Conservation (phyloP, 2,113 vertebrate genomes). For the Microcebus lehilahytsara region DNA sequence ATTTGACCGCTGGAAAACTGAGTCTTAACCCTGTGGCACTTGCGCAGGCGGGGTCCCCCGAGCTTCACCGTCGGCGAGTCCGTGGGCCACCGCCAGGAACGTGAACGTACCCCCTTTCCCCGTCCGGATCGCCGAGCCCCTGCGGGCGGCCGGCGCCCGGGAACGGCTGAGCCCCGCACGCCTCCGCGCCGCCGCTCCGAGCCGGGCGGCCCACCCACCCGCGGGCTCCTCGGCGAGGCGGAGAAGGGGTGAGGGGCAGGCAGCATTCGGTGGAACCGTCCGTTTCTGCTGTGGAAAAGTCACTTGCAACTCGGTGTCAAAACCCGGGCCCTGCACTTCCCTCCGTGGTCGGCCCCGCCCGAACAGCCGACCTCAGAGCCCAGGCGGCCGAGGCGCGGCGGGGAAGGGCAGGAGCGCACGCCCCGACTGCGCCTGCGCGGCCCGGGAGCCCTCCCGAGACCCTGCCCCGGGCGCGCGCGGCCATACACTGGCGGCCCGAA, state of each 20-base stretch:
- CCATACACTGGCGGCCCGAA: not conserved
- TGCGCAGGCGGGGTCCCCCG: not conserved
- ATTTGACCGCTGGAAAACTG: not conserved
- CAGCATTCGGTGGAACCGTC: not conserved
- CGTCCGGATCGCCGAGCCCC: not conserved
- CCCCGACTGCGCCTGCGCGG: accelerated
- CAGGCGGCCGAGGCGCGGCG: accelerated
- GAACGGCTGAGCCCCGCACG: too few species aligned
- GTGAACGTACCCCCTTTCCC: not conserved
- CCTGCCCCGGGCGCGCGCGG: too few species aligned
- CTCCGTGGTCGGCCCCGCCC: too few species aligned
- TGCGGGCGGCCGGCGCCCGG: not conserved
- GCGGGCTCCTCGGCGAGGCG: not conserved
- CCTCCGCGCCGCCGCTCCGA: not conserved
- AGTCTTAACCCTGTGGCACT: not conserved
- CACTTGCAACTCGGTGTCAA: not conserved
- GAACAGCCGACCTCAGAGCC: too few species aligned
- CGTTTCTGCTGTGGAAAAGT: not conserved
- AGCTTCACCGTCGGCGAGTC: not conserved
- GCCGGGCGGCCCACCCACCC: not conserved
- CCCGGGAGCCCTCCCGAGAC: not conserved
- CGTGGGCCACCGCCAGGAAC: not conserved
- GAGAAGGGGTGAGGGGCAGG: too few species aligned
- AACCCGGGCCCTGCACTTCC: not conserved
- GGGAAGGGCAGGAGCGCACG: accelerated